Conservation (phyloP, 2,888 invertebrate species). For the Eucriotettix oculatus region DNA sequence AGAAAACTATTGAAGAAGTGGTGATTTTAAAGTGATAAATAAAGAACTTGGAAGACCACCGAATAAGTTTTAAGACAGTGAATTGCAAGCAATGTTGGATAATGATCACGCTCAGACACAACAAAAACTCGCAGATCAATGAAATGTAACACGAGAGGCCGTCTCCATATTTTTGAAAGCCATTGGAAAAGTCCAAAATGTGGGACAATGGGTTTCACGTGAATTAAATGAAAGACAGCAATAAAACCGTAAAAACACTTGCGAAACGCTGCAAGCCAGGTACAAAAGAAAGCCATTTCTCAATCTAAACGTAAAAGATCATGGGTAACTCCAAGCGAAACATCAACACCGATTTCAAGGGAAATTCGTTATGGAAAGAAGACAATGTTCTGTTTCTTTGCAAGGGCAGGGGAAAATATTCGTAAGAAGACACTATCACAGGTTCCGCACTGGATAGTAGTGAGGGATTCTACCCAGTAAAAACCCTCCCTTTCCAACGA, state of each 20-base stretch:
- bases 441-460: no score
- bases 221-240: background rate
- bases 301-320: background rate
- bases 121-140: background rate
- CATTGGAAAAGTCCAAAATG: background rate
- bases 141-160: background rate
- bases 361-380: background rate
- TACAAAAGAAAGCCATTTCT: background rate
- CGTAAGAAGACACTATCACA: no score
- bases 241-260: background rate
- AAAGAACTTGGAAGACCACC: slow-evolving; percentile 13
- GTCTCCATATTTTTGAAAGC: background rate
- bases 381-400: slow-evolving; percentile 4
- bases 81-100: slow-evolving; percentile 12
- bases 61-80: slow-evolving; percentile 12
- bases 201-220: background rate
- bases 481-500: no score
- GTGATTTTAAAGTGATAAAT: slow-evolving; percentile 14
- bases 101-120: slow-evolving; percentile 8
- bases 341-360: background rate
- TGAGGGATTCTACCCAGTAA: no score
- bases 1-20: slow-evolving; percentile 8
- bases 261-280: background rate
- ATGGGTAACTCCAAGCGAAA: background rate
- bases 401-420: no score